These are phyloP conservation scores for Xiphorhynchus erythropygius DNA, from an alignment of 2,797 vertebrate genomes.

Conservation along the genomic window DNA sequence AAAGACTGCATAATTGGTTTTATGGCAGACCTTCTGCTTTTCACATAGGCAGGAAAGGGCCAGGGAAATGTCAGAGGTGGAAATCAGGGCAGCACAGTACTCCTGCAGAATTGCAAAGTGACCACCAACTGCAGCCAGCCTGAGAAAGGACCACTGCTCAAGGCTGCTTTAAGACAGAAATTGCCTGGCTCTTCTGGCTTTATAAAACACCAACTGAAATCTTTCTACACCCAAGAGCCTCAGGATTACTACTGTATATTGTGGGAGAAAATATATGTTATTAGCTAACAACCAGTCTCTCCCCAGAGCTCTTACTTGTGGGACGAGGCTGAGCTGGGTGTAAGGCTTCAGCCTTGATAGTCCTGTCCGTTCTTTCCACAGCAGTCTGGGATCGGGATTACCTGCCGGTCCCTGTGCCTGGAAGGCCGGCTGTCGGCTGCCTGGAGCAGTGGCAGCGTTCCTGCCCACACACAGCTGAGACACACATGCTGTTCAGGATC, in stretches of 20 bases:
- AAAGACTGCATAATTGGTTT: constrained; percentile 35
- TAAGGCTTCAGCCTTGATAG: not conserved
- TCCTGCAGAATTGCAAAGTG: constrained; percentile 37
- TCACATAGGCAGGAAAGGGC: not conserved
- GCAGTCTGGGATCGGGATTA: not conserved
- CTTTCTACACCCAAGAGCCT: not conserved
- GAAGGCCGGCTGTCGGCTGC: not conserved
- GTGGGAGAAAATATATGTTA: not conserved
- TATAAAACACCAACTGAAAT: not conserved
- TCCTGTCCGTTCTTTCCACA: not conserved
- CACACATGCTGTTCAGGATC: not conserved
- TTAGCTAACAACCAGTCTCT: not conserved
- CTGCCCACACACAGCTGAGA: not conserved
- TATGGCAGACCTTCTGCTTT: constrained; percentile 19
- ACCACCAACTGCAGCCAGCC: not conserved
- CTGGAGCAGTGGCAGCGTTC: not conserved
- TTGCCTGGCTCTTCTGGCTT: not conserved
- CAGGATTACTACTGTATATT: rapidly evolving
- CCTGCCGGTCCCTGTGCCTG: rapidly evolving
- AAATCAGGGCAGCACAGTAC: not conserved
- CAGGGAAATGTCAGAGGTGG: constrained; percentile 51
- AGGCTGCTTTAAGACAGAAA: not conserved
- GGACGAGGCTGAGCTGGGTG: not conserved
- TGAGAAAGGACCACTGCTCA: not conserved
- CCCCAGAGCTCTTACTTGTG: not conserved